Evolutionary conservation across 2,113 vertebrate species (phyloP).

Genomic region (Cavia aperea): DNA sequence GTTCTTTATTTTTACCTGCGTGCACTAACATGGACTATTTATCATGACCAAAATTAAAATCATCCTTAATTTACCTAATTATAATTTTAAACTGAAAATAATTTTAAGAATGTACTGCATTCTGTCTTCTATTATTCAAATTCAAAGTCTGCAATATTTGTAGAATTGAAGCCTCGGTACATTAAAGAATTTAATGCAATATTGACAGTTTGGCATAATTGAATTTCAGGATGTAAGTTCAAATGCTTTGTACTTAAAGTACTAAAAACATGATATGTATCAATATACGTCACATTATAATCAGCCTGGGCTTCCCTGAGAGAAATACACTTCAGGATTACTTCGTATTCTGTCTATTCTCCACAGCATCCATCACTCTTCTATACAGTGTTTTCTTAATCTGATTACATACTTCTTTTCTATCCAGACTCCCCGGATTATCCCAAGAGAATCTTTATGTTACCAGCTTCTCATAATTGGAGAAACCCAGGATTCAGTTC

Average conservation of each 20-base stretch:
- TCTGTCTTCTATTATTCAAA: neutral
- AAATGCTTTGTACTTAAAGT: neutral
- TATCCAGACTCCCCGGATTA: too few relatives aligned
- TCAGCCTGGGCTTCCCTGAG: neutral
- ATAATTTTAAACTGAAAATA: neutral
- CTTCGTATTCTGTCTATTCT: neutral
- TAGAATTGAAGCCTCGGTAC: neutral
- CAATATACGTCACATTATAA: neutral
- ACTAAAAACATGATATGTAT: neutral
- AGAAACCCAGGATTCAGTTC: neutral
- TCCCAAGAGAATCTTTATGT: neutral
- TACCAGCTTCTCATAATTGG: neutral
- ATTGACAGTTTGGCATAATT: neutral
- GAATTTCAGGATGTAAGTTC: neutral
- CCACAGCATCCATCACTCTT: neutral
- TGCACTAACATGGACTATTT: neutral
- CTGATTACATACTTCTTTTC: too few relatives aligned
- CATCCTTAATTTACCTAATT: neutral
- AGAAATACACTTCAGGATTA: neutral
- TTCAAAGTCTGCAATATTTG: neutral
- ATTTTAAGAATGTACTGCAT: neutral
- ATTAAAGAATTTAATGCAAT: neutral
- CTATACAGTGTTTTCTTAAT: neutral
- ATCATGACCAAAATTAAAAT: neutral
- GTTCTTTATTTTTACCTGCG: neutral